These are phyloP conservation scores for Pachymerium ferrugineum DNA, from an alignment of 2,888 invertebrate species.

Conservation along the genomic window DNA sequence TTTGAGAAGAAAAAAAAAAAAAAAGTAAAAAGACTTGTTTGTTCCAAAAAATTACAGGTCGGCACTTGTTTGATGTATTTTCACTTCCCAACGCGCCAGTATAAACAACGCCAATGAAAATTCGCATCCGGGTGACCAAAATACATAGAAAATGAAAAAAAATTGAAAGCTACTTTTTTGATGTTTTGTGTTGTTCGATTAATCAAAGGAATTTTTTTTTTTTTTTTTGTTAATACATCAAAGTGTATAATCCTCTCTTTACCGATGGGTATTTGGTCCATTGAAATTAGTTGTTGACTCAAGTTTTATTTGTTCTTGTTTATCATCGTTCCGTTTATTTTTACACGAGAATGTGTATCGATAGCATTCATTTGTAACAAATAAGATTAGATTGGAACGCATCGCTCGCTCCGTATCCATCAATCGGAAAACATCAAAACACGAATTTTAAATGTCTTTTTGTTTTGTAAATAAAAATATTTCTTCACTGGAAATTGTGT, in stretches of 20 bases:
- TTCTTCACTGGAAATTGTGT: no score
- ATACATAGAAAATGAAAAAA: not conserved
- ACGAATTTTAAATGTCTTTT: no score
- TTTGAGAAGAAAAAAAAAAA: no score
- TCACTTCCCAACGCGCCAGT: no score
- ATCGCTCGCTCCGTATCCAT: no score
- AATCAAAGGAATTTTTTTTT: not conserved
- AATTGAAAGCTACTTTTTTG: not conserved
- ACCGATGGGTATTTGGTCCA: not conserved
- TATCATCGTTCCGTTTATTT: not conserved
- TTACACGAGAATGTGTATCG: constrained; percentile 1
- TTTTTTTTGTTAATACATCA: not conserved
- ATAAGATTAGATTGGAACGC: constrained; percentile 9
- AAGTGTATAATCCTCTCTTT: not conserved
- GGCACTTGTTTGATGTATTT: not conserved
- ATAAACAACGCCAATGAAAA: no score
- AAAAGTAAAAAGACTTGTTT: not conserved
- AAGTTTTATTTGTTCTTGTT: not conserved
- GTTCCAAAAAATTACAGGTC: not conserved
- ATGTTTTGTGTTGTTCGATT: not conserved
- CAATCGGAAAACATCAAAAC: no score
- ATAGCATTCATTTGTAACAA: constrained; percentile 1
- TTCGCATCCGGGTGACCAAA: no score
- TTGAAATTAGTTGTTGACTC: not conserved
- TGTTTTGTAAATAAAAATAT: no score